A percentile compares a stretch with the other conserved stretches of the same genome.
phyloP scores from a whole-genome alignment of 2,797 vertebrate species.

The Orientallactaga sibirica region DNA sequence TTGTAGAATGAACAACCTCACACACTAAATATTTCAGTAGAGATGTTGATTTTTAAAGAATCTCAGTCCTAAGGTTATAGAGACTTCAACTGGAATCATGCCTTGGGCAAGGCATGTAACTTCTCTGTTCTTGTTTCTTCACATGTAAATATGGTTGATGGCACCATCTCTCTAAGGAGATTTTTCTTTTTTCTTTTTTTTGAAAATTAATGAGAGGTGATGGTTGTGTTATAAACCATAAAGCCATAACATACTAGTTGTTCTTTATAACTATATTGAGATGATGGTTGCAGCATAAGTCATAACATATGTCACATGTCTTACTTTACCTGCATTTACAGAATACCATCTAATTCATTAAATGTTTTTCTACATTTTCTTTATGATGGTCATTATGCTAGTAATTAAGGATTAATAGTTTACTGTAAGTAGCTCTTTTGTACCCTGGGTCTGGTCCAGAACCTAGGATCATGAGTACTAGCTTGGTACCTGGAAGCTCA shows the following conservation, averaged over 20 bases:
- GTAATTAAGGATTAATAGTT: slow-evolving; percentile 5
- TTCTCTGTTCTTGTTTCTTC: slow-evolving; percentile 29
- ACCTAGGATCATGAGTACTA: neutral
- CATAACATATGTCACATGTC: slow-evolving; percentile 14
- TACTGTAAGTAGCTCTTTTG: neutral
- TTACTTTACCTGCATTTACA: slow-evolving; percentile 35
- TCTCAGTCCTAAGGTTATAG: neutral
- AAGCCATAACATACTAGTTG: slow-evolving; percentile 29
- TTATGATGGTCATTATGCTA: neutral
- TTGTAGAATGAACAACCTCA: neutral
- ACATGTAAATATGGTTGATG: slow-evolving; percentile 24
- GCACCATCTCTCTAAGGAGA: neutral
- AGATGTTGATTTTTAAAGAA: slow-evolving; percentile 27
- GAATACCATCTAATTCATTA: slow-evolving; percentile 24
- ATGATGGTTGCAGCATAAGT: slow-evolving; percentile 9
- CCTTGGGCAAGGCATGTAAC: slow-evolving; percentile 9
- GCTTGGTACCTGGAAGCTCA: neutral
- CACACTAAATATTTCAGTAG: slow-evolving; percentile 8
- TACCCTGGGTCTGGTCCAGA: neutral
- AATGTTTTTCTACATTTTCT: slow-evolving; percentile 24
- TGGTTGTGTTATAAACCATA: neutral
- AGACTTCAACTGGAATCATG: neutral
- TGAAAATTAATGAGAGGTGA: slow-evolving; percentile 21
- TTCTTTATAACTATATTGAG: neutral
- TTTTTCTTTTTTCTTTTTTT: neutral